Evolutionary conservation across 2,113 vertebrate genomes (phyloP).

Genomic region (Charina bottae): DNA sequence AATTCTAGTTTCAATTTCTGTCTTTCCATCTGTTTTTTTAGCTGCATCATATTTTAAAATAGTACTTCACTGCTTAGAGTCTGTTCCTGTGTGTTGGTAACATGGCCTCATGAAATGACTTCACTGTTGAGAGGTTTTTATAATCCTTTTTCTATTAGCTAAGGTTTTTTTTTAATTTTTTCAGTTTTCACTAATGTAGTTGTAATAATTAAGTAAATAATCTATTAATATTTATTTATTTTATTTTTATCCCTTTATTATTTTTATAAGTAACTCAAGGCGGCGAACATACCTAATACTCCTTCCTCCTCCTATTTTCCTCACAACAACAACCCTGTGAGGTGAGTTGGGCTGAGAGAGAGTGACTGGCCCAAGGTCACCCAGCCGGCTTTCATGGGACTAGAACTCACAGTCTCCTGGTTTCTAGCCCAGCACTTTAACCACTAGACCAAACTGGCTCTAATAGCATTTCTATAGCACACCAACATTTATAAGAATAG

Average conservation of each 20-base stretch:
- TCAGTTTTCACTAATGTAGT: not conserved
- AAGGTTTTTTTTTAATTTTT: not conserved
- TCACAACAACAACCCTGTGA: too few relatives aligned
- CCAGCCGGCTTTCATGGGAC: too few relatives aligned
- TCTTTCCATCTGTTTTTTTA: constrained; percentile 23
- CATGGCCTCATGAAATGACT: not conserved
- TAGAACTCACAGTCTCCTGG: too few relatives aligned
- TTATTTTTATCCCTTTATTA: too few relatives aligned
- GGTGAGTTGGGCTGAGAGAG: too few relatives aligned
- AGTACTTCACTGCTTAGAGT: not conserved
- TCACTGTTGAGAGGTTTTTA: not conserved
- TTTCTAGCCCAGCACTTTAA: too few relatives aligned
- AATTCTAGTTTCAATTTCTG: constrained; percentile 26
- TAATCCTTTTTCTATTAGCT: not conserved
- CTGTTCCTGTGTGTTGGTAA: not conserved
- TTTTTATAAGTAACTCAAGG: too few relatives aligned
- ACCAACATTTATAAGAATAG: not conserved
- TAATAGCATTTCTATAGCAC: not conserved
- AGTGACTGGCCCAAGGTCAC: too few relatives aligned
- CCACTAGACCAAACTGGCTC: too few relatives aligned
- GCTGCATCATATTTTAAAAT: constrained; percentile 19
- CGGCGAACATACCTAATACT: too few relatives aligned
- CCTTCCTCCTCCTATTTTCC: too few relatives aligned
- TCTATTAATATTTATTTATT: too few relatives aligned
- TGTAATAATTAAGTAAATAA: not conserved